Base-by-base conservation (phyloP, 2,888 invertebrate genomes). In the Nasonia oneida region DNA sequence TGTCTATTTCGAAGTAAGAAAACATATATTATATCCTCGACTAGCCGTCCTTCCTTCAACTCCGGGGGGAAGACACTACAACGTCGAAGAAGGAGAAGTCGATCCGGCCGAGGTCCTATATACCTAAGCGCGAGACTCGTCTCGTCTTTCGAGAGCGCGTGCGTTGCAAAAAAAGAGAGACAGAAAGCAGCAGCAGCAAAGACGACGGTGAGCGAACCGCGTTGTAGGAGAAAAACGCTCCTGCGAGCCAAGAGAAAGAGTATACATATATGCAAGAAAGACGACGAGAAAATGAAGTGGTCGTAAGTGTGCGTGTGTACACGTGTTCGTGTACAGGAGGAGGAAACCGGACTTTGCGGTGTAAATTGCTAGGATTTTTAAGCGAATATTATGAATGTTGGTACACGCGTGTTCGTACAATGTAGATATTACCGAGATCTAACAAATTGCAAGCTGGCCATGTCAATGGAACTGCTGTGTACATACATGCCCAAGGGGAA, bases 311-410 rank as follows among this genome's bases (percentile, higher is more conserved):
- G 77, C 3, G 39, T 18, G n/a, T 10, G 12, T 18, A 37, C 37
- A 5, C 4, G 37, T 4, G 5, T 37, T 4, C 37, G 23, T 18
- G 39, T 18, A 18, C 12, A 76, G 39, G 57, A 76, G 15, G 73
- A 50, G 37, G 53, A 84, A 81, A 81, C 85, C 77, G 77, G 85
- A 77, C 57, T 81, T 81, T 14, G 76, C 78, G 64, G 77, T 85
- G 81, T 85, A 85, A 85, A 85, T 85, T 85, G 67, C 78, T 73
- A n/a, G 37, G 39, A 73, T 81, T 81, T 84, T 84, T 84, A 53
- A 39, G 10, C n/a, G 74, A 29, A 39, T 29, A 29, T 14, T 47
- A 53, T 29, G 70, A 77, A 83, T 23, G 74, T 1, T 14, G 29
- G 6, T 67, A 53, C 37, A n/a, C 18, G 53, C 3, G 6, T 29